Conservation (phyloP, 2,888 invertebrate species). For the Euplagia quadripunctaria region DNA sequence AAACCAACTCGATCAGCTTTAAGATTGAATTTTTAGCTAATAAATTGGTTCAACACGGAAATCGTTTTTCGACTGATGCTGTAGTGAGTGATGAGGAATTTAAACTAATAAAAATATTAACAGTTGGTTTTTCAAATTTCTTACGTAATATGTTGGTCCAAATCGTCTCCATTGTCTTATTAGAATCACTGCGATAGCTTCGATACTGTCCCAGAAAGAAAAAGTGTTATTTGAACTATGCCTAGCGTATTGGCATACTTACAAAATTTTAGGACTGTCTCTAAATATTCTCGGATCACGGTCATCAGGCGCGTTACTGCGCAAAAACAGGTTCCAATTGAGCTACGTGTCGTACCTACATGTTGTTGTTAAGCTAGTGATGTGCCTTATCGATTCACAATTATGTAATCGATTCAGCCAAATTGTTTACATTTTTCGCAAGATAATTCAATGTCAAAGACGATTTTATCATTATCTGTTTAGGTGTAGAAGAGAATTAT, state of each 20-base stretch:
- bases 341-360: constrained; percentile 59
- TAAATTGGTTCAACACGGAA: too few relatives aligned
- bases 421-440: constrained; percentile 14
- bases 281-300: constrained; percentile 15
- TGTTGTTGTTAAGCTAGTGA: constrained; percentile 49
- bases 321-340: constrained; percentile 62
- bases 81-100: too few relatives aligned
- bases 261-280: background rate
- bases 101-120: too few relatives aligned
- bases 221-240: background rate
- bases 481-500: constrained; percentile 6
- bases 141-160: too few relatives aligned
- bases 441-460: constrained; percentile 20
- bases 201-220: too few relatives aligned
- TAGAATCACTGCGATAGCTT: too few relatives aligned
- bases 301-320: constrained; percentile 52
- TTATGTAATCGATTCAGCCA: constrained; percentile 21
- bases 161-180: too few relatives aligned
- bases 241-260: background rate
- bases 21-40: too few relatives aligned
- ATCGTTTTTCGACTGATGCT: too few relatives aligned
- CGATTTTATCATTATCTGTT: constrained; percentile 15
- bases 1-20: too few relatives aligned
- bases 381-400: constrained; percentile 38
- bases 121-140: too few relatives aligned